phyloP scores from a whole-genome alignment of 2,797 vertebrate genomes.

The Poecilia velifera region DNA sequence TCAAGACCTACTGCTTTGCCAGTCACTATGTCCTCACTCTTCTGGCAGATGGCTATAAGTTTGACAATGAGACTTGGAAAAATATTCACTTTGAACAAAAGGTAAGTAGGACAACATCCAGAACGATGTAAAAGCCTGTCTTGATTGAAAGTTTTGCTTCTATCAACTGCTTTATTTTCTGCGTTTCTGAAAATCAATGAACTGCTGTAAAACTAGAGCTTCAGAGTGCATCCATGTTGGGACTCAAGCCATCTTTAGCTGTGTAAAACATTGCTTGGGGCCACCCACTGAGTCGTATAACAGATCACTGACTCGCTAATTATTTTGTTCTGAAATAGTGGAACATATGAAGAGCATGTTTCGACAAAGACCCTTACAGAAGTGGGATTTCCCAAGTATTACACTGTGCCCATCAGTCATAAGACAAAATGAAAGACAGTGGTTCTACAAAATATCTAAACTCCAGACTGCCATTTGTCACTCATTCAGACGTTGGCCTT shows the following conservation, averaged over 20 bases:
- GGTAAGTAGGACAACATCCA: conserved; percentile 71
- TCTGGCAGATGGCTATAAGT: conserved; percentile 89
- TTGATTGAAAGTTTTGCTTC: background rate
- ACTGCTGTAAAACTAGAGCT: background rate
- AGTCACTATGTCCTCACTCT: conserved; percentile 88
- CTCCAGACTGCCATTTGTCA: conserved; percentile 38
- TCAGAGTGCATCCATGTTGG: background rate
- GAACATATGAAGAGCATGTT: conserved; percentile 38
- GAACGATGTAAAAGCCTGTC: background rate
- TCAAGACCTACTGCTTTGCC: conserved; percentile 89
- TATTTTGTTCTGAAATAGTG: conserved; percentile 15
- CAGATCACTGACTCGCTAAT: conserved; percentile 23
- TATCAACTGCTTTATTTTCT: background rate
- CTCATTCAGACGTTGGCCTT: conserved; percentile 30
- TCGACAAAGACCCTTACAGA: conserved; percentile 48
- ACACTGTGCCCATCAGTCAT: conserved; percentile 7
- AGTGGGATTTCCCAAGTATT: conserved; percentile 45
- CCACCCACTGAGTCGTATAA: conserved; percentile 33
- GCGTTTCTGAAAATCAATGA: background rate
- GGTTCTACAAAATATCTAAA: conserved; percentile 15
- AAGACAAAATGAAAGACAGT: conserved; percentile 32
- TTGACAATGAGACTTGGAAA: conserved; percentile 86
- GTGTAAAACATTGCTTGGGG: conserved; percentile 3
- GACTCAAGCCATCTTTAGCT: background rate
- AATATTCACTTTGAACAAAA: conserved; percentile 87